These are phyloP conservation scores for Zapus hudsonius DNA, from an alignment of 2,113 vertebrate genomes.

Conservation along the genomic window DNA sequence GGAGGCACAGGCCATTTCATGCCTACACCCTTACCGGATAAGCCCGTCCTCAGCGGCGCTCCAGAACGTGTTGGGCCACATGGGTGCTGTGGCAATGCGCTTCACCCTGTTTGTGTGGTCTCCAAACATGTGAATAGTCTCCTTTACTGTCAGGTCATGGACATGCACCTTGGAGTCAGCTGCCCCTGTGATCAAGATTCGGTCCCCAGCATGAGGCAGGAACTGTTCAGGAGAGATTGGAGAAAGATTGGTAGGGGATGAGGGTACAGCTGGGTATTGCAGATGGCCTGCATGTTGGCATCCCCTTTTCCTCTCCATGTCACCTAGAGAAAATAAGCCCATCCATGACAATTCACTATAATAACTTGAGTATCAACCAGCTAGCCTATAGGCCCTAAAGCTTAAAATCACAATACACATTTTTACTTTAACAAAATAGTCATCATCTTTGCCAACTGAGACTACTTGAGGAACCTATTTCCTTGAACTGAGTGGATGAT, in stretches of 20 bases:
- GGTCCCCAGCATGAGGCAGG: constrained; percentile 95
- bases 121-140: constrained; percentile 99
- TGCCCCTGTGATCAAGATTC: constrained; percentile 96
- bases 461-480: neutral
- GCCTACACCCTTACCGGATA: constrained; percentile 88
- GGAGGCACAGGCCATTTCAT: neutral
- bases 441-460: neutral
- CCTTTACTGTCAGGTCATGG: constrained; percentile 95
- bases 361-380: neutral
- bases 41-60: constrained; percentile 97
- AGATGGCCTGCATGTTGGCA: neutral
- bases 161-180: constrained; percentile 99
- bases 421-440: neutral
- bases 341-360: neutral
- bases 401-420: neutral
- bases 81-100: constrained; percentile 96
- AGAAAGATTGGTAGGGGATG: constrained; percentile 7
- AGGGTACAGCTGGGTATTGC: neutral
- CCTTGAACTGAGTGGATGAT: neutral
- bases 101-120: constrained; percentile 99
- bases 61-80: constrained; percentile 99
- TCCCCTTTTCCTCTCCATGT: neutral
- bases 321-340: constrained; percentile 30
- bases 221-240: constrained; percentile 87
- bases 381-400: neutral